Base-by-base conservation (phyloP, 1,140 invertebrate genomes). In the Cepaea nemoralis region DNA sequence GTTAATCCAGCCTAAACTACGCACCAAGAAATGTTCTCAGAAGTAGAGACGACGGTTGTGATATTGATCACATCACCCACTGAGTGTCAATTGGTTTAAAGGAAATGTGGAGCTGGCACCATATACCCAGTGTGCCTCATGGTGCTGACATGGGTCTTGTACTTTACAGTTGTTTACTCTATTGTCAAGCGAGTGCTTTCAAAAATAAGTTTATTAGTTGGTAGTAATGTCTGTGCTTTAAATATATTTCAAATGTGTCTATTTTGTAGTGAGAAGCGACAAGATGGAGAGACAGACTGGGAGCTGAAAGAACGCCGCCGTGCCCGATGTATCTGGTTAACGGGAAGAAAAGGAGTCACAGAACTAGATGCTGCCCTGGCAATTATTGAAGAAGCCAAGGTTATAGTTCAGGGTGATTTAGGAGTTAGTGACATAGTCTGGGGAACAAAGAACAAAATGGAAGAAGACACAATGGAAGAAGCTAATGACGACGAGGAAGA, bases 361-460 rank as follows among this genome's bases (percentile, higher is more conserved):
- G 94, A 96, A 66, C 93, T 92, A 81, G 94, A 98, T 91, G 97
- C 96, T 27, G 96, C 97, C 31, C 88, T 93, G 80, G 92, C 96
- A 73, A 92, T 99, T 6, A 94, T 98, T 50, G 85, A 93, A 48
- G 96, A 97, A 92, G 96, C 97, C 27, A 94, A 96, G 50, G 80
- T 83, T 35, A 80, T 92, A 10, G 83, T 92, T 42, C 84, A 89
- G 80, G 86, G 87, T 12, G 91, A 92, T 66, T 82, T 92, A 3
- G 88, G 88, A 24, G 85, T 86, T 24, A n/a, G 88, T 1, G 90
- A 87, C 14, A 86, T 92, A 31, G 74, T 84, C 55, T 91, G 89
- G 89, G 80, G 77, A 50, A 45, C 40, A 45, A 33, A 70, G 27
- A 19, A 27, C 27, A 63, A 63, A 31, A 27, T 19, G 10, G 27